Conservation (phyloP, 1,140 invertebrate species). For the Drosophila dunni region DNA sequence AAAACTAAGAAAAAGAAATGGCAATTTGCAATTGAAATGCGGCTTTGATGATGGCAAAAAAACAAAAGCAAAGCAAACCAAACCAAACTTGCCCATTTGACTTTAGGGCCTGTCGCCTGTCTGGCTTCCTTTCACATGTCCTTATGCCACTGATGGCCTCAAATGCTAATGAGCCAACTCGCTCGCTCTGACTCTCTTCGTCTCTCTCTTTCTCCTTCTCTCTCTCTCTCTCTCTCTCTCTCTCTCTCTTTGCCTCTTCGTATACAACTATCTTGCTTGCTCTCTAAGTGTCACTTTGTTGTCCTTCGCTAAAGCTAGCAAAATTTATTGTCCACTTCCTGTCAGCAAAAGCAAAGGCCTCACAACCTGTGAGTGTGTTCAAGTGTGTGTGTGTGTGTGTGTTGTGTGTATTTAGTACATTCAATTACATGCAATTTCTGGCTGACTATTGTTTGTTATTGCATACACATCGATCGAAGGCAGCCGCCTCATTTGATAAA, state of each 20-base stretch:
- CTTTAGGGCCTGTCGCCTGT: constrained; percentile 40
- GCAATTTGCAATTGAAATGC: constrained; percentile 76
- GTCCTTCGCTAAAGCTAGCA: constrained; percentile 42
- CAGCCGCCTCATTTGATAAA: constrained; percentile 60
- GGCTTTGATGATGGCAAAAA: constrained; percentile 50
- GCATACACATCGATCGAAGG: constrained; percentile 65
- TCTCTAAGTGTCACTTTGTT: constrained; percentile 53
- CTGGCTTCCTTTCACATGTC: constrained; percentile 57
- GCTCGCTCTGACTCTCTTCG: background rate
- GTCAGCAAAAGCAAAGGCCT: constrained; percentile 44
- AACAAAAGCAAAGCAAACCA: constrained; percentile 22
- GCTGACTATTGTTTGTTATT: constrained; percentile 62
- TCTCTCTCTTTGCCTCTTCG: background rate
- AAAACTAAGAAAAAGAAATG: constrained; percentile 13
- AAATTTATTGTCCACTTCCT: constrained; percentile 79
- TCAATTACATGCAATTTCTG: constrained; percentile 76
- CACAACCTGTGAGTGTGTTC: constrained; percentile 23
- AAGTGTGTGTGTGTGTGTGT: constrained; percentile 18
- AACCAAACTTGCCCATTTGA: constrained; percentile 40
- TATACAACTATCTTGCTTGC: background rate
- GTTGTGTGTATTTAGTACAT: constrained; percentile 38
- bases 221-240: background rate
- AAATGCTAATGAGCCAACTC: constrained; percentile 74
- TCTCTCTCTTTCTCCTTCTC: constrained; percentile 2
- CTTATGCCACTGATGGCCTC: constrained; percentile 65